phyloP scores from a whole-genome alignment of 35 echinoderm and acorn worm genomes.

The Ophioderma brevispina region DNA sequence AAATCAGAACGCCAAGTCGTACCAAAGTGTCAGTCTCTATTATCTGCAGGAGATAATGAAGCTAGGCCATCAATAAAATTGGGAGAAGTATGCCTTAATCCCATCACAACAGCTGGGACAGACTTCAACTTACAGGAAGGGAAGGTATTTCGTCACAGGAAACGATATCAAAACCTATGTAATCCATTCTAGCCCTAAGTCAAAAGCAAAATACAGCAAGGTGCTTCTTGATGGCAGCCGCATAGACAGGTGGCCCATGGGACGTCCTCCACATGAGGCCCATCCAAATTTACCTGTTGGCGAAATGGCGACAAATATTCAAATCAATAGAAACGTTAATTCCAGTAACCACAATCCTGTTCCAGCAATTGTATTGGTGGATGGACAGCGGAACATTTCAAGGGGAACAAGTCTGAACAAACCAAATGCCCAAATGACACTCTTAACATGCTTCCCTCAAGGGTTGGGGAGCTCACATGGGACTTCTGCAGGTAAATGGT shows the following conservation, averaged over 20 bases:
- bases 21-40: neutral
- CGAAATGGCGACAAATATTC: neutral
- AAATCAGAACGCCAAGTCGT: too few species aligned
- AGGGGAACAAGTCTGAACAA: constrained; percentile 4
- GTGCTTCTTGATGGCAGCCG: neutral
- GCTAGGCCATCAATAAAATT: neutral
- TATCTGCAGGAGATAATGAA: neutral
- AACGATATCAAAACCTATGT: neutral
- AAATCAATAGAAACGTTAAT: neutral
- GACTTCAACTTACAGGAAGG: neutral
- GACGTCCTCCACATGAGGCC: neutral
- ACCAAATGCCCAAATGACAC: neutral
- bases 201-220: neutral
- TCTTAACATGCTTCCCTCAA: neutral
- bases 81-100: neutral
- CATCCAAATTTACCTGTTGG: neutral
- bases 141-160: neutral
- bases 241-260: neutral
- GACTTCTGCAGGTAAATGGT: neutral
- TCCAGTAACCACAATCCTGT: neutral
- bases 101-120: neutral
- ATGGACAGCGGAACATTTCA: neutral
- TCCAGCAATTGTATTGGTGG: neutral
- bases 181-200: neutral
- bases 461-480: neutral